Conservation (phyloP, 2,113 vertebrate species). For the Percina caprodes region DNA sequence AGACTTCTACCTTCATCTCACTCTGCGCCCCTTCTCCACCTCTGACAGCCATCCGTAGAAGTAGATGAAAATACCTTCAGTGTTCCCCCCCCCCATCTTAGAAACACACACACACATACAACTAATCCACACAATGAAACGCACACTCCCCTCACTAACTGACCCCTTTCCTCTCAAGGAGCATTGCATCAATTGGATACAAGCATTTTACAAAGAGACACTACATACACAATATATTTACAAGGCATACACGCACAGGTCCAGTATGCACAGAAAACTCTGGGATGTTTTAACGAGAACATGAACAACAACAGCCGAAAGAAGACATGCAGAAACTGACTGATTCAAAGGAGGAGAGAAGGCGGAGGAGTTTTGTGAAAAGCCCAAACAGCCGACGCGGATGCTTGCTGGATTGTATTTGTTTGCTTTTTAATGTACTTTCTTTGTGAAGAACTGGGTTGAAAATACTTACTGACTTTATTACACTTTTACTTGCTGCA, state of each 20-base stretch:
- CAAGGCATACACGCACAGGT: constrained; percentile 60
- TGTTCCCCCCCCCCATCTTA: constrained; percentile 19
- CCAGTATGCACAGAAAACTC: constrained; percentile 76
- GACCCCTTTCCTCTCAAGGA: constrained; percentile 12
- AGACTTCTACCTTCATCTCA: constrained; percentile 67
- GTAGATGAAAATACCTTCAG: constrained; percentile 59
- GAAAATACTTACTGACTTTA: constrained; percentile 69
- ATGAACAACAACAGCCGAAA: constrained; percentile 31
- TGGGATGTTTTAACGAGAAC: constrained; percentile 75
- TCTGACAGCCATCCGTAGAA: constrained; percentile 57
- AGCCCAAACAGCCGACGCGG: constrained; percentile 65
- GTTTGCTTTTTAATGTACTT: constrained; percentile 81
- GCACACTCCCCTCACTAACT: constrained; percentile 10
- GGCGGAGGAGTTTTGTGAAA: constrained; percentile 53
- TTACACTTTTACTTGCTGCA: constrained; percentile 79
- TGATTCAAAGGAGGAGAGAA: constrained; percentile 55
- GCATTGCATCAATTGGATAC: constrained; percentile 37
- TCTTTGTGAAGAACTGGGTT: constrained; percentile 76
- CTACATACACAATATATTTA: constrained; percentile 20
- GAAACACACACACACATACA: constrained; percentile 41
- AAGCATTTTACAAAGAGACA: constrained; percentile 46
- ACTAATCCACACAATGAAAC: constrained; percentile 23
- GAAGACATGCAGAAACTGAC: constrained; percentile 30
- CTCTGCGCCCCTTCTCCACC: constrained; percentile 47
- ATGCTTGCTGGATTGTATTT: constrained; percentile 78